Evolutionary conservation across 2,797 vertebrate genomes (phyloP), one percentile per base, ranked within the genome.

Genomic region (Lemur catta): DNA sequence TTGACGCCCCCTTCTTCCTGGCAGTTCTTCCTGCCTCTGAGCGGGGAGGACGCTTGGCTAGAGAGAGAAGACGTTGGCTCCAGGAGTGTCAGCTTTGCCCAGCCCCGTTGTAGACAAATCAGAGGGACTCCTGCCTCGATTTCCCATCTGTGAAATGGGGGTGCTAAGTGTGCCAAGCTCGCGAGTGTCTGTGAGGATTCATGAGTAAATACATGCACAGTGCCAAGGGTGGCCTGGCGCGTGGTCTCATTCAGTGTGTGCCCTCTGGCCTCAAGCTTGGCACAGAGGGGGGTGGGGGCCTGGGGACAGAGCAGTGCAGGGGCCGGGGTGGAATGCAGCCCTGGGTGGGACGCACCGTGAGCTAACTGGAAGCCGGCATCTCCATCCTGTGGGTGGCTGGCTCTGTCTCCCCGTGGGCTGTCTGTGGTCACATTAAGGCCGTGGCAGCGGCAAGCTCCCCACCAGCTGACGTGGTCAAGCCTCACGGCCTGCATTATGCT

Each of bases 321-420:
- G 9, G 43, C 24, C 0, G 9, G 38, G 12, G 38, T 59, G 57
- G 57, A 28, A 59, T 2, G 57, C 57, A 59, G 26, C 57, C 57
- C 57, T 28, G 57, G 30, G 4, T 6, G 5, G 74, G 61, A 0
- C 0, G 11, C 2, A 0, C 28, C 13, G 0, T 20, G 61, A 69
- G 52, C 38, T 75, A 1, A 10, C 63, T 7, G 13, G 15, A 81
- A 41, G 61, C 38, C 46, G 6, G 14, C 41, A 3, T n/a, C 43
- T 69, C 38, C 17, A 26, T 10, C 18, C 76, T 55, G 33, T 17
- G 50, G 14, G 41, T 26, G 57, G 28, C 57, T 71, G 74, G 35
- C 30, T 46, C n/a, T 59, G 30, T 43, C 43, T 3, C 89, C 38
- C 43, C 9, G 3, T 9, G 9, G 52, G 50, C 55, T 1, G 0